phyloP scores from a whole-genome alignment of 2,113 vertebrate genomes.

The Macquaria australasica region DNA sequence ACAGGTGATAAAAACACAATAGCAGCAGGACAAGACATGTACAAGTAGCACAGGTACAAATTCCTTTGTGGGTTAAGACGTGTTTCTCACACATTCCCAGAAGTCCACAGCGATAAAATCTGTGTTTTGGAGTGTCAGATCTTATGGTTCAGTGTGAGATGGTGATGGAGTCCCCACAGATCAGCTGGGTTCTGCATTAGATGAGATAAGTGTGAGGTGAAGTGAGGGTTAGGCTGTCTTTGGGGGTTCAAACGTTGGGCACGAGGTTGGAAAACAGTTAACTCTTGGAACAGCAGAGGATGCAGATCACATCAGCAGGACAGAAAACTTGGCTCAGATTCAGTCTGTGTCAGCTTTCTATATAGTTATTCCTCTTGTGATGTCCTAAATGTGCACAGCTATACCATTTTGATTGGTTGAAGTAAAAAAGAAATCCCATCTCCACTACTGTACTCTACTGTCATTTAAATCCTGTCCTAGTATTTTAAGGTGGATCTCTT shows the following conservation, averaged over 20 bases:
- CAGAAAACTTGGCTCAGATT: background rate
- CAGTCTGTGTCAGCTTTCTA: background rate
- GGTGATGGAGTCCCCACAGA: background rate
- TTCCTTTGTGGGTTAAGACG: background rate
- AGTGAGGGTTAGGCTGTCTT: background rate
- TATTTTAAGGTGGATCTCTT: too few species aligned
- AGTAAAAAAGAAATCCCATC: too few species aligned
- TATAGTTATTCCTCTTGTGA: background rate
- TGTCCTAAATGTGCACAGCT: background rate
- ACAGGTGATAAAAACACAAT: background rate
- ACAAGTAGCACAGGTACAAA: background rate
- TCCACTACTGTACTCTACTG: background rate
- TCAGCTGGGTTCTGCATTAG: background rate
- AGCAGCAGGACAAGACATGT: background rate
- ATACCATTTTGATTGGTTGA: background rate
- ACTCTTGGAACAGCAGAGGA: background rate
- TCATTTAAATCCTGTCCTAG: too few species aligned
- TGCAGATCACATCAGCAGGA: background rate
- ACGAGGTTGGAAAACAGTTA: background rate
- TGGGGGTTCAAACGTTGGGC: background rate
- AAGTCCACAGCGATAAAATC: background rate
- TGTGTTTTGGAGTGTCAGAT: background rate
- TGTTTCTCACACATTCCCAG: background rate
- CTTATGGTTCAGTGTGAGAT: background rate
- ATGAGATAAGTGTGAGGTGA: background rate